These are phyloP conservation scores for Pogonus chalceus DNA, from an alignment of 1,140 invertebrate species.

Conservation along the genomic window DNA sequence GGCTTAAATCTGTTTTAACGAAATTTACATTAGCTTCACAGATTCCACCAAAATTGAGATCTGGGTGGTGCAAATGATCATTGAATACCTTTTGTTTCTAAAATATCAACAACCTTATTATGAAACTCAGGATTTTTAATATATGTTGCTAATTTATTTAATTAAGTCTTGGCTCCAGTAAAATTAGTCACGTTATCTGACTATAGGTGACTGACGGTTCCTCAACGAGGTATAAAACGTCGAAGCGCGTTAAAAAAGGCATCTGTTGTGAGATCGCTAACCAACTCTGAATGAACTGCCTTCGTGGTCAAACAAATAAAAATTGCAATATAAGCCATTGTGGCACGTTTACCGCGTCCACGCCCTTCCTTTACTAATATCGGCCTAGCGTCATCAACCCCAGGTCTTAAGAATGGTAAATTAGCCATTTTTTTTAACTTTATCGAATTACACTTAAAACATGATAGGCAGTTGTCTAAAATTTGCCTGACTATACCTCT, in stretches of 20 bases:
- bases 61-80: constrained; percentile 33
- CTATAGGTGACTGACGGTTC: constrained; percentile 17
- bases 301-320: constrained; percentile 13
- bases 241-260: constrained; percentile 20
- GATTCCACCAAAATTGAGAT: constrained; percentile 31
- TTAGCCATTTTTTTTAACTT: constrained; percentile 15
- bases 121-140: neutral
- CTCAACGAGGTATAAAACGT: constrained; percentile 23
- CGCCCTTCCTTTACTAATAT: constrained; percentile 16
- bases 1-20: constrained; percentile 30
- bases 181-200: constrained; percentile 28
- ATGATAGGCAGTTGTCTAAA: neutral
- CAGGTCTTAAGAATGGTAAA: constrained; percentile 21
- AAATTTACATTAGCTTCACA: constrained; percentile 32
- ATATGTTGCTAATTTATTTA: neutral
- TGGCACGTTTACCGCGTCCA: constrained; percentile 11
- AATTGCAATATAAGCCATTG: constrained; percentile 22
- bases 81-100: constrained; percentile 14
- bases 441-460: neutral
- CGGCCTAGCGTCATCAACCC: constrained; percentile 29
- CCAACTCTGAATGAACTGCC: constrained; percentile 27
- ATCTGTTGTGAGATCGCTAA: constrained; percentile 19
- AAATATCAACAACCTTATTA: neutral
- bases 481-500: neutral
- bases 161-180: constrained; percentile 13